Base-by-base conservation (phyloP, 2,113 vertebrate genomes). In the Epinephelus moara region DNA sequence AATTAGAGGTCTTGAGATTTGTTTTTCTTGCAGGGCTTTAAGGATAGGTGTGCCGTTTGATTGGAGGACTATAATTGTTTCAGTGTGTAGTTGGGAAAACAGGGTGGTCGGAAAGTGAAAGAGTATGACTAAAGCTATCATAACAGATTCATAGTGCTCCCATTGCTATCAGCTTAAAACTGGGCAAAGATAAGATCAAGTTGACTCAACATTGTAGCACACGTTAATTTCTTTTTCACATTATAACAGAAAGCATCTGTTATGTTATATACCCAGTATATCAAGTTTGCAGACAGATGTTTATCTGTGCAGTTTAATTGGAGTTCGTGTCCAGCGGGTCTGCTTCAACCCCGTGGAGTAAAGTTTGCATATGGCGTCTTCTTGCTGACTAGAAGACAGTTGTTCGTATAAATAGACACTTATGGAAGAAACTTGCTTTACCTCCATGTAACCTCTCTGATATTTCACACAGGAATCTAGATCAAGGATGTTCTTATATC, bases 401-500 rank as follows among this genome's bases (percentile, higher is more conserved):
- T 57, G 61, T 70, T 75, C 37, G 61, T 73, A 81, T 85, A 75
- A 82, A 78, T 59, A 47, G 21, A 72, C 21, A 56, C 63, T 57
- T 63, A 40, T 4, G 47, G 25, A 50, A 42, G 61, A 82, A 87
- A 83, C 72, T 71, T 78, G 57, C 82, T 79, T 90, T 92, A 92
- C 92, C 92, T 90, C 85, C 30, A n/a, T 23, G 59, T 91, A 89
- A 90, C 93, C 92, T 91, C 83, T 49, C 69, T 59, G 47, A 71
- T 80, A 76, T 78, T 86, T 89, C 86, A 88, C 86, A 85, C 59
- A 83, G 85, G 87, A 88, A 93, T 93, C 85, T 92, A 91, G 91
- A 94, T 94, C 92, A 92, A 94, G 92, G 92, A 78, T 90, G 82
- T 86, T 88, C 88, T 78, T 62, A 64, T 86, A 86, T 78, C 49